Evolutionary conservation across 2,113 vertebrate species (phyloP), one percentile per base, ranked within the genome.

Genomic region (Dromas ardeola): DNA sequence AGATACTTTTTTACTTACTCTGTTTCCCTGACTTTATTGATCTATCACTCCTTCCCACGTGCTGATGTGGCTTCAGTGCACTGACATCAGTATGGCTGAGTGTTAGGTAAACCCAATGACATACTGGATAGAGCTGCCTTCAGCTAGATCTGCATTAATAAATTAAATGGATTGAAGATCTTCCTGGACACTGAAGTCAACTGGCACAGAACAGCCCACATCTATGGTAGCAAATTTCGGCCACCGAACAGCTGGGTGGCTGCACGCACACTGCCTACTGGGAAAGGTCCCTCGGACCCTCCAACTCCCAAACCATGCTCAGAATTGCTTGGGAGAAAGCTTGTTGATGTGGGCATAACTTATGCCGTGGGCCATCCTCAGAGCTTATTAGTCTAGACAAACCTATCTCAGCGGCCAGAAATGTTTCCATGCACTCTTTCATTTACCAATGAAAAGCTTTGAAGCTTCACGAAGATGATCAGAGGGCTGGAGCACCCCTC

Each of bases 211-310:
- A 38, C 1, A 66, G 45, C 11, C 22, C 38, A 19, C 65, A 17
- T 30, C 47, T 36, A 1, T 17, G 20, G 22, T 18, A 91, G 47
- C 45, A 58, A 10, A 6, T 29, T 34, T 40, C 82, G 73, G 61
- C n/a, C 18, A 47, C 34, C 23, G 18, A 0, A 0, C 34, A 52
- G 38, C 36, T 62, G 65, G 12, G 15, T 86, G 42, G 58, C 38
- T 6, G 2, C 8, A 6, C 5, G 21, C 13, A 6, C 1, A 0
- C 9, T 93, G 27, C 56, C 34, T 49, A 0, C 11, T n/a, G 59
- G 69, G 25, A 56, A 86, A 49, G 32, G 50, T 50, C 19, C 11
- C 27, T 59, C 0, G 2, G 22, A 40, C 5, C 11, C 15, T 81
- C 36, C 65, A 53, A 0, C 20, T 66, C 77, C 52, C n/a, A 93